Conservation (phyloP, 1,140 invertebrate species). For the Ceratoteleas bidentatus region DNA sequence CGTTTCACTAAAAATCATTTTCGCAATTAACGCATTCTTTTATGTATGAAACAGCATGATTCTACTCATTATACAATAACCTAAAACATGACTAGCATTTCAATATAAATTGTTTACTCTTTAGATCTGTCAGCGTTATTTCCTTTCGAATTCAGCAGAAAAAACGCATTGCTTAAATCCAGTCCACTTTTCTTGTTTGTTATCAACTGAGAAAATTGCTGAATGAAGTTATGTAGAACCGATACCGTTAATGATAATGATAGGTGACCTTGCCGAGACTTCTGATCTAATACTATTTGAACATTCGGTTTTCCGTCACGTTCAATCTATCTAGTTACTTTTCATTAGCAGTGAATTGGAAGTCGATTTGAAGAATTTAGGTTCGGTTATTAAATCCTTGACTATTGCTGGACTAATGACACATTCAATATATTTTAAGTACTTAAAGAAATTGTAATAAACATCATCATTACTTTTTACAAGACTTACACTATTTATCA, state of each 20-base stretch:
- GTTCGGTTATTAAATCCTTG: not conserved
- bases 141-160: not conserved
- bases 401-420: too few relatives aligned
- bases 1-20: too few relatives aligned
- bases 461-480: too few relatives aligned
- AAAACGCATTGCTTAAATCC: not conserved
- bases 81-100: too few relatives aligned
- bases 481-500: too few relatives aligned
- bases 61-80: too few relatives aligned
- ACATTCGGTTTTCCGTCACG: slow-evolving; percentile 18
- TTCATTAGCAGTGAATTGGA: slow-evolving; percentile 17
- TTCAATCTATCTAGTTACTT: slow-evolving; percentile 22
- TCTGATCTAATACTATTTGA: slow-evolving; percentile 36
- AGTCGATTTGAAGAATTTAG: not conserved
- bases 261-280: slow-evolving; percentile 32
- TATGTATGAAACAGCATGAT: too few relatives aligned
- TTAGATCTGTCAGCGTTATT: not conserved
- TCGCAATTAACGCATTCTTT: too few relatives aligned
- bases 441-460: too few relatives aligned
- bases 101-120: too few relatives aligned
- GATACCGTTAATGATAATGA: slow-evolving; percentile 42
- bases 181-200: not conserved
- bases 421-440: too few relatives aligned
- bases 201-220: slow-evolving; percentile 25
- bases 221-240: slow-evolving; percentile 34